Evolutionary conservation across 64 coral and sea anemone genomes (phyloP).

Genomic region (Montipora sp.): DNA sequence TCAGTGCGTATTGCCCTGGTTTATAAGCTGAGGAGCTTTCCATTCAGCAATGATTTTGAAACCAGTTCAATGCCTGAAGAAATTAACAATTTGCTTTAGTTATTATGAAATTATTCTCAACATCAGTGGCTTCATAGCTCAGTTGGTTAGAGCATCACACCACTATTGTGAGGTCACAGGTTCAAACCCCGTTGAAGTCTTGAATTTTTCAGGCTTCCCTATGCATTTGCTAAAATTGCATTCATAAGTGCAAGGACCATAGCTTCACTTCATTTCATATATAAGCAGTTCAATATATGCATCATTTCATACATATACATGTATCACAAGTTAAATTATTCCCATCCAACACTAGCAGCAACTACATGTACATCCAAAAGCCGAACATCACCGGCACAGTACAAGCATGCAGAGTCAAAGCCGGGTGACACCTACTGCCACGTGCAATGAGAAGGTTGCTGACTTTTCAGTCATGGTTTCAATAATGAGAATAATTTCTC

Average conservation of each 20-base stretch:
- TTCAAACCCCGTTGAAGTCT: too few relatives aligned
- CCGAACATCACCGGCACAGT: background rate
- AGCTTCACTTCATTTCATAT: too few relatives aligned
- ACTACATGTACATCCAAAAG: background rate
- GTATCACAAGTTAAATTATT: background rate
- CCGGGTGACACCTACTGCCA: background rate
- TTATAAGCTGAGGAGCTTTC: background rate
- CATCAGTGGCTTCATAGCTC: too few relatives aligned
- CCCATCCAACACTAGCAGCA: background rate
- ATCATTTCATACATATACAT: too few relatives aligned
- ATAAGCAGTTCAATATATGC: too few relatives aligned
- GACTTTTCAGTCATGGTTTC: background rate
- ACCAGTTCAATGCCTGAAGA: background rate
- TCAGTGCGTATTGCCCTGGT: too few relatives aligned
- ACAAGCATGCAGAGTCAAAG: background rate
- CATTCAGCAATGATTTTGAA: background rate
- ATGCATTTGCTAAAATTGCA: too few relatives aligned
- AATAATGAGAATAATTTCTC: constrained; percentile 5
- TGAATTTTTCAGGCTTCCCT: too few relatives aligned
- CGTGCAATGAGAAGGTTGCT: background rate
- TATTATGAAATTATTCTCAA: background rate
- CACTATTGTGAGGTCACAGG: too few relatives aligned
- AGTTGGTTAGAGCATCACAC: too few relatives aligned
- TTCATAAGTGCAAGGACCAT: too few relatives aligned
- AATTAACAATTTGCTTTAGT: background rate